Percentiles rank a stretch among this genome's conserved stretches.
Conservation (phyloP, 2,888 invertebrate species). For the Toxonevra muliebris region DNA sequence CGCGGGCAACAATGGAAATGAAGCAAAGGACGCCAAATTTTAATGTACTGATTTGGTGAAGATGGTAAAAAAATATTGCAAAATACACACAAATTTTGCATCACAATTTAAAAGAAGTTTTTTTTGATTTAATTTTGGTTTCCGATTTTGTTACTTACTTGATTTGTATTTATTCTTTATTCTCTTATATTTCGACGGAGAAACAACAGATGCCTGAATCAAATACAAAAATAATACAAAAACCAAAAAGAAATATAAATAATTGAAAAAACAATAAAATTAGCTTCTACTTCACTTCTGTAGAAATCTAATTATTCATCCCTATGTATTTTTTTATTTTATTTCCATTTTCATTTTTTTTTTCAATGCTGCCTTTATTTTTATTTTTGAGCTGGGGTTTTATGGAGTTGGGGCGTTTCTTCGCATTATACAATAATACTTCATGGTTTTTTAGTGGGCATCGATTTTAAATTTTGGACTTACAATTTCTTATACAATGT, state of each 20-base stretch:
- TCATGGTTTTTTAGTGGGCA: conserved; percentile 46
- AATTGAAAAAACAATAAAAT: not conserved
- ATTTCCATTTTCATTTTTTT: not conserved
- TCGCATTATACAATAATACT: conserved; percentile 35
- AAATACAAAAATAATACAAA: no score
- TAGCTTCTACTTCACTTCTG: conserved; percentile 9
- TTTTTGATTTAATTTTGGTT: no score
- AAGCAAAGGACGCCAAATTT: conserved; percentile 28
- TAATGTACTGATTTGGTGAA: conserved; percentile 36
- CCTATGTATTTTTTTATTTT: conserved; percentile 45
- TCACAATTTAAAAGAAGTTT: no score
- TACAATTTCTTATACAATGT: no score
- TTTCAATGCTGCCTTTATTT: not conserved
- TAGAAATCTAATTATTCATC: conserved; percentile 62
- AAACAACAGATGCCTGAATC: no score
- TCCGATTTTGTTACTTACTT: no score
- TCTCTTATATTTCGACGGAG: no score
- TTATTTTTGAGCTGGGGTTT: no score
- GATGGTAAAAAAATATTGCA: not conserved
- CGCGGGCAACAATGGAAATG: conserved; percentile 28
- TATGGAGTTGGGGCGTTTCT: not conserved
- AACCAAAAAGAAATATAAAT: conserved; percentile 20
- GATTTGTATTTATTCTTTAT: no score
- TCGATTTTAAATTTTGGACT: conserved; percentile 37
- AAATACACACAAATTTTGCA: no score